Conservation (phyloP, 2,113 vertebrate genomes). For the Cacatua alba region DNA sequence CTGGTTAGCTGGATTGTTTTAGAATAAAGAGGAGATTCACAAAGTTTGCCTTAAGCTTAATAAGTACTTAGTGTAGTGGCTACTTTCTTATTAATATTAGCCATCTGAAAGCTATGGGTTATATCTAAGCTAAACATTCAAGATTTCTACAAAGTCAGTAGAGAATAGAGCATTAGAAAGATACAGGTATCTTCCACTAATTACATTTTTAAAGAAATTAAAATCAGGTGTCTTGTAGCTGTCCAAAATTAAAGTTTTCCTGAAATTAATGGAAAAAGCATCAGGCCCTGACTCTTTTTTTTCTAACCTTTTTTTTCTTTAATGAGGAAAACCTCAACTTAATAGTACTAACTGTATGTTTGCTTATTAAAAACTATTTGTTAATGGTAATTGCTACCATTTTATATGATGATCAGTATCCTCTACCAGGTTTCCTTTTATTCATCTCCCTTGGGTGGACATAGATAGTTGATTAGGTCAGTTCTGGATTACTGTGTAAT, state of each 20-base stretch:
- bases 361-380: constrained; percentile 50
- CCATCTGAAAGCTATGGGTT: neutral
- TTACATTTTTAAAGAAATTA: neutral
- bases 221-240: neutral
- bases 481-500: constrained; percentile 12
- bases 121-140: neutral
- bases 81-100: neutral
- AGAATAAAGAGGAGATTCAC: neutral
- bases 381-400: constrained; percentile 53
- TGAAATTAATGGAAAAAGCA: neutral
- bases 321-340: neutral
- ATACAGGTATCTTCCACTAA: neutral
- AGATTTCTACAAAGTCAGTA: neutral
- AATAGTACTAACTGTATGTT: neutral
- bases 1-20: neutral
- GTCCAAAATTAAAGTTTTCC: neutral
- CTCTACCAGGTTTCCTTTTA: neutral
- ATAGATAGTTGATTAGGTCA: constrained; percentile 48
- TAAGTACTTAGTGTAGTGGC: neutral
- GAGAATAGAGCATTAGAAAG: neutral
- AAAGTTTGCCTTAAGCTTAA: neutral
- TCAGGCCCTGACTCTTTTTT: neutral
- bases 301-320: neutral
- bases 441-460: constrained; percentile 35
- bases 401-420: constrained; percentile 47